A percentile compares a stretch with the other conserved stretches of the same genome.
Conservation (phyloP, 2,113 vertebrate species). For the Loxodonta africana region DNA sequence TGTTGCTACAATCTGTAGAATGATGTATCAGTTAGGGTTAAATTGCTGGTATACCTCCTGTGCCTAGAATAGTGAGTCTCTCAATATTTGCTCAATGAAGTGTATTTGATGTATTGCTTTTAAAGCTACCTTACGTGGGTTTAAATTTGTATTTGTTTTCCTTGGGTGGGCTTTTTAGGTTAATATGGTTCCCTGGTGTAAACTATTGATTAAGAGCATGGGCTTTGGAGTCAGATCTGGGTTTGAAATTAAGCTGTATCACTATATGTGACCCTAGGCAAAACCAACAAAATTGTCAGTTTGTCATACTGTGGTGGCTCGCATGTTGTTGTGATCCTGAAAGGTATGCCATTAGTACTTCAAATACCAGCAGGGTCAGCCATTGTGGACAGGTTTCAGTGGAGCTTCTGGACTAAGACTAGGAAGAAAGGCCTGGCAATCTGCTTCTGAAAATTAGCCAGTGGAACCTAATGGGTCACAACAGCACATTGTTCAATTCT, state of each 20-base stretch:
- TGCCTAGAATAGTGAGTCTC: background rate
- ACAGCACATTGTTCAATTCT: too few species aligned
- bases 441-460: too few species aligned
- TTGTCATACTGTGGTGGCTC: too few species aligned
- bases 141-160: background rate
- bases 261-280: background rate
- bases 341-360: too few species aligned
- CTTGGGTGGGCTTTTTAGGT: background rate
- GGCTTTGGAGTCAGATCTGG: background rate
- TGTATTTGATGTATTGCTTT: background rate
- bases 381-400: too few species aligned
- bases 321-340: too few species aligned
- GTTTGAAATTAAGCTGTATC: background rate
- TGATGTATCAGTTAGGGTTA: background rate
- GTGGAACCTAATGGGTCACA: too few species aligned
- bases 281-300: too few species aligned
- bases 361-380: too few species aligned
- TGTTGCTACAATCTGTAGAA: background rate
- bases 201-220: too few species aligned
- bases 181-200: background rate
- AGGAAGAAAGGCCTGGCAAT: too few species aligned
- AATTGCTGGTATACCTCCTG: background rate
- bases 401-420: too few species aligned
- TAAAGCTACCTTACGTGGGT: background rate
- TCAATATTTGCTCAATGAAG: background rate